A percentile compares a stretch with the other conserved stretches of the same genome.
phyloP scores from a whole-genome alignment of 2,113 vertebrate genomes.

The Dromas ardeola region DNA sequence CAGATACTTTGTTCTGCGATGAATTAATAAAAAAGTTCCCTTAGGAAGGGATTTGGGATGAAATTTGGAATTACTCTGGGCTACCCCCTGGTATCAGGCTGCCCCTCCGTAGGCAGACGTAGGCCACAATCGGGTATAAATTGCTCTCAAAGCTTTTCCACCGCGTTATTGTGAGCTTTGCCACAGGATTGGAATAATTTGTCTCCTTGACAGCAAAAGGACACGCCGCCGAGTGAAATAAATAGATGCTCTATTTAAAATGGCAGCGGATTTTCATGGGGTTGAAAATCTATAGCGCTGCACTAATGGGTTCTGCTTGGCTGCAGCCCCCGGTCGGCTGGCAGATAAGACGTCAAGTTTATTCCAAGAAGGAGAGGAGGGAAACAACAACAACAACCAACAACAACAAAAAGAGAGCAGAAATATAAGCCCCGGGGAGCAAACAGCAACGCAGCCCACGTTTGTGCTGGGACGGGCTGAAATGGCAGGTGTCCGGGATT shows the following conservation, averaged over 20 bases:
- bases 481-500: fast-evolving
- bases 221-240: not conserved
- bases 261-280: not conserved
- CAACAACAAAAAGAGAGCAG: not conserved
- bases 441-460: not conserved
- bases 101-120: not conserved
- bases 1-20: not conserved
- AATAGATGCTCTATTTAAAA: not conserved
- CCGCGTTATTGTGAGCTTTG: not conserved
- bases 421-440: not conserved
- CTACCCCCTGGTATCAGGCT: not conserved
- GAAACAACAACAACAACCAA: not conserved
- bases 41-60: not conserved
- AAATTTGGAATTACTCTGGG: not conserved
- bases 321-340: not conserved
- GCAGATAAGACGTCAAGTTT: not conserved
- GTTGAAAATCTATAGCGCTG: not conserved
- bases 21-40: not conserved
- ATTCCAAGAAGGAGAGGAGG: not conserved
- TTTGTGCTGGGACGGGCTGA: not conserved
- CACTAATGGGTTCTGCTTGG: not conserved
- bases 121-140: not conserved
- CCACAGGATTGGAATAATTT: not conserved
- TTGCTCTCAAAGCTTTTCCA: not conserved
- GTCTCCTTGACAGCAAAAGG: not conserved